Evolutionary conservation across 2,888 invertebrate genomes (phyloP), one percentile per base, ranked within the genome.

Genomic region (Stenoptilia bipunctidactyla): DNA sequence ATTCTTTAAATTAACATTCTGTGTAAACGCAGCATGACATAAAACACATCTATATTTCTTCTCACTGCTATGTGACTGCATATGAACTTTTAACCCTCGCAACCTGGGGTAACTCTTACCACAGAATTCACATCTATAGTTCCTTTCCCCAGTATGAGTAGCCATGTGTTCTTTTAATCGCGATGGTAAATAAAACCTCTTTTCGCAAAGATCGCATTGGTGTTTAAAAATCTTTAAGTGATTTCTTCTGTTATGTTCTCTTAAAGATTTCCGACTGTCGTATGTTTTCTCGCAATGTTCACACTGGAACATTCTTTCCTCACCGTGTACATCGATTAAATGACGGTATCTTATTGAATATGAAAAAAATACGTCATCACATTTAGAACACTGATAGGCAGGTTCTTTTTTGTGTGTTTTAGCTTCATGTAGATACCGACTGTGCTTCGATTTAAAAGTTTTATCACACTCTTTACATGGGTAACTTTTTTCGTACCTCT

Each of bases 11-110:
- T 86, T 86, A 4, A 84, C 73, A 47, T 85, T 84, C 27, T 87
- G 86, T 0, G 86, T 84, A 46, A 87, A 88, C 0, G 85, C 71
- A 0, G 85, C 77, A 10, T 64, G 76, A 43, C 88, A 88, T 34
- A 75, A 9, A 0, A 64, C 53, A 46, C 88, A 88, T 1, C 76
- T 66, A 44, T 73, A 85, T n/a, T 85, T 85, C 40, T 85, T 77
- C 41, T 87, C 86, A 0, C 70, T 76, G 0, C 63, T 76, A 41
- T 88, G 88, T 1, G 83, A 82, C 25, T 87, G 74, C 56, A 86
- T 74, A 50, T 88, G 88, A 0, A 86, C 86, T 10, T 86, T 73
- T n/a, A 80, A 39, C 0, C 73, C 75, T 0, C 76, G 49, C 2
- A 77, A 33, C 2, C 80, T 47, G 0, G 80, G 80, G 37, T 79